Evolutionary conservation across 1,140 invertebrate species (phyloP).

Genomic region (Drosophila azteca): DNA sequence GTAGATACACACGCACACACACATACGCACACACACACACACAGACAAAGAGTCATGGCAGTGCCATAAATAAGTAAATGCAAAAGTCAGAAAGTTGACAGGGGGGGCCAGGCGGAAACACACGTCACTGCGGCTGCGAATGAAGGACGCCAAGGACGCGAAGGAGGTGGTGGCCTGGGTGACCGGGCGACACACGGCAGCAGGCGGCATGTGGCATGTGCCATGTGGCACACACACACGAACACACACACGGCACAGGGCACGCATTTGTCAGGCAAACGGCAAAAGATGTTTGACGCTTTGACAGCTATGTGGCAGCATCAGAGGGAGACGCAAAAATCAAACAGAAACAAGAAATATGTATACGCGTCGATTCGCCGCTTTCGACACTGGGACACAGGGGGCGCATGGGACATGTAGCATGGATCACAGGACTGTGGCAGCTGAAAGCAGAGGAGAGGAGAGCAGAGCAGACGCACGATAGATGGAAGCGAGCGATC

Average conservation of each 20-base stretch:
- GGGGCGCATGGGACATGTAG: no score
- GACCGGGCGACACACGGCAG: not conserved
- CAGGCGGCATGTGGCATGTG: not conserved
- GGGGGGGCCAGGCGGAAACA: slow-evolving; percentile 17
- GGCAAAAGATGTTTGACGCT: slow-evolving; percentile 71
- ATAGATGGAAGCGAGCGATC: not conserved
- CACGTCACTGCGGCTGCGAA: slow-evolving; percentile 31
- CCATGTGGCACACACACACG: no score
- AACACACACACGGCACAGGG: slow-evolving; percentile 4
- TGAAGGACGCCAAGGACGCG: slow-evolving; percentile 19
- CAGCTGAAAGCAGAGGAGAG: not conserved
- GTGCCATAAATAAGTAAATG: slow-evolving; percentile 75
- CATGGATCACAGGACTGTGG: no score
- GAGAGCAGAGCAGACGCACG: no score
- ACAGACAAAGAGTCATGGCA: not conserved
- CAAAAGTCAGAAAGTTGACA: slow-evolving; percentile 70
- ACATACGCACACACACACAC: no score
- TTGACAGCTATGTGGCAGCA: slow-evolving; percentile 71
- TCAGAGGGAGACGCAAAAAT: slow-evolving; percentile 33
- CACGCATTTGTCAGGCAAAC: slow-evolving; percentile 69
- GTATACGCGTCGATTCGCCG: slow-evolving; percentile 42
- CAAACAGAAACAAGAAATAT: slow-evolving; percentile 46
- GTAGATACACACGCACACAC: slow-evolving; percentile 14
- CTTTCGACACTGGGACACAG: slow-evolving; percentile 30
- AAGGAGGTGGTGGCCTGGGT: not conserved